A percentile compares a stretch with the other conserved stretches of the same genome.
Conservation (phyloP, 2,888 invertebrate genomes). For the Netelia melanura region DNA sequence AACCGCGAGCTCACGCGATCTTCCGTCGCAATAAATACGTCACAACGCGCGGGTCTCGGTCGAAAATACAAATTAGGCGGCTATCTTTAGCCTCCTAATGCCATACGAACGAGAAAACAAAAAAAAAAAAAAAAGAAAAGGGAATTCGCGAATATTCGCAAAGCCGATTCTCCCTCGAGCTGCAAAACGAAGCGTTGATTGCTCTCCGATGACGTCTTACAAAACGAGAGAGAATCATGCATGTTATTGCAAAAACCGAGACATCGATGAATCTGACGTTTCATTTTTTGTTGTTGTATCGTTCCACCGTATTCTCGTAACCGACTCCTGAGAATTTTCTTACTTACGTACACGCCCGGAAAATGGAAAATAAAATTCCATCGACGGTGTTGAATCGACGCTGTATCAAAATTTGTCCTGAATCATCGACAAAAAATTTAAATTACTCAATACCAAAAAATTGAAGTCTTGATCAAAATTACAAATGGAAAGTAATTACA, state of each 20-base stretch:
- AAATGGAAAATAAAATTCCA: too few relatives aligned
- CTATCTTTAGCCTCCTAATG: slow-evolving; percentile 34
- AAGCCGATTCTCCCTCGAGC: slow-evolving; percentile 28
- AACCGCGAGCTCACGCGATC: slow-evolving; percentile 50
- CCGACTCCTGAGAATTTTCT: too few relatives aligned
- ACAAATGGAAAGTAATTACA: too few relatives aligned
- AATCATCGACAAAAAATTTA: too few relatives aligned
- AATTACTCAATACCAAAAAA: too few relatives aligned
- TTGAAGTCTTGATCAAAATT: too few relatives aligned
- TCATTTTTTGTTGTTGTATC: not conserved
- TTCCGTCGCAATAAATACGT: slow-evolving; percentile 47
- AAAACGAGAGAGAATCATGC: slow-evolving; percentile 21
- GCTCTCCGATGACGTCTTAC: slow-evolving; percentile 44
- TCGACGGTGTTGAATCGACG: too few relatives aligned
- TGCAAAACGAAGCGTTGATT: slow-evolving; percentile 38
- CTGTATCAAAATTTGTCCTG: too few relatives aligned
- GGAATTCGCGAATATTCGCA: slow-evolving; percentile 40
- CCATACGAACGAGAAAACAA: slow-evolving; percentile 44
- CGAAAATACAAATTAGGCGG: slow-evolving; percentile 66
- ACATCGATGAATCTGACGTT: slow-evolving; percentile 36
- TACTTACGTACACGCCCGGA: too few relatives aligned
- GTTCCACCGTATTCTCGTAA: too few relatives aligned
- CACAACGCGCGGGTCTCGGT: slow-evolving; percentile 35
- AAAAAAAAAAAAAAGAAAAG: not conserved
- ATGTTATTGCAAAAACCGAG: slow-evolving; percentile 32